Evolutionary conservation across 1,140 invertebrate species (phyloP).

Genomic region (Phortica variegata): DNA sequence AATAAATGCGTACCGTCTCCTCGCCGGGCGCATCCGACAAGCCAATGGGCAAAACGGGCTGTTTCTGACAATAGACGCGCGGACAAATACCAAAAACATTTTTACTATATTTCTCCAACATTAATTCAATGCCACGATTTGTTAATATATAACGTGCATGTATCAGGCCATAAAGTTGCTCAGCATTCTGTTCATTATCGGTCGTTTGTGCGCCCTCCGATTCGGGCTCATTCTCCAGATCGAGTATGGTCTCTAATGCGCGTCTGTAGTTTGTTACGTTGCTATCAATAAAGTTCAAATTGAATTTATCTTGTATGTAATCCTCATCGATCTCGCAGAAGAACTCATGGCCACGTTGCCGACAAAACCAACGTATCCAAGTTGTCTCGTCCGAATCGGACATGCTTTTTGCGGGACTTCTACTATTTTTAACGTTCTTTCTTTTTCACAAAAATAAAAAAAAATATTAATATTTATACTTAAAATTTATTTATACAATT

Average conservation of each 20-base stretch:
- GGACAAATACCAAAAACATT: slow-evolving; percentile 98
- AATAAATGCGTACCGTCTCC: slow-evolving; percentile 99
- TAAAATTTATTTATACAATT: neutral
- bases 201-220: slow-evolving; percentile 97
- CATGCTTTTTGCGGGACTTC: slow-evolving; percentile 24
- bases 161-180: slow-evolving; percentile 99
- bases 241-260: slow-evolving; percentile 37
- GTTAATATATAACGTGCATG: slow-evolving; percentile 99
- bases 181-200: slow-evolving; percentile 96
- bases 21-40: slow-evolving; percentile 97
- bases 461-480: slow-evolving; percentile 5
- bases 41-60: slow-evolving; percentile 91
- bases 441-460: too few relatives aligned
- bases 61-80: slow-evolving; percentile 93
- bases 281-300: slow-evolving; percentile 35
- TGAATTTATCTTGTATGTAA: slow-evolving; percentile 45
- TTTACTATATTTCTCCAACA: slow-evolving; percentile 98
- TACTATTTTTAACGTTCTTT: too few relatives aligned
- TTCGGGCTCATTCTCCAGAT: slow-evolving; percentile 75
- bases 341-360: slow-evolving; percentile 43
- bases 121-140: slow-evolving; percentile 97
- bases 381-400: slow-evolving; percentile 34
- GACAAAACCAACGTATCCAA: slow-evolving; percentile 45
- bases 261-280: slow-evolving; percentile 39
- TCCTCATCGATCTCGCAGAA: slow-evolving; percentile 41